A percentile compares a stretch with the other conserved stretches of the same genome.
These are phyloP conservation scores for Lerista edwardsae DNA, from an alignment of 2,797 vertebrate species.

Conservation along the genomic window DNA sequence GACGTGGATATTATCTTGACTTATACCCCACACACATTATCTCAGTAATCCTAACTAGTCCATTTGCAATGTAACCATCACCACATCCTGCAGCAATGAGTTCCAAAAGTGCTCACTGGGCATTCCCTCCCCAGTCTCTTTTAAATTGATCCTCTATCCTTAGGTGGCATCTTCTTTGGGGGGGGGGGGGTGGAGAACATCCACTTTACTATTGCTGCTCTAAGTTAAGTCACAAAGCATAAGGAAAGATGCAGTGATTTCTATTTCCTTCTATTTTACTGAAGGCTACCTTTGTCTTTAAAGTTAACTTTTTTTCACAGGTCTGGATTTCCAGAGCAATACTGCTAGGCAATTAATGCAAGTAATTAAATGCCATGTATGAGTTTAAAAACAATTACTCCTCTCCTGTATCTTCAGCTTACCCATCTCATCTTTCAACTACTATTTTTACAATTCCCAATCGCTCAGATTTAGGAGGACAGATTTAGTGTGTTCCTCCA, in stretches of 20 bases:
- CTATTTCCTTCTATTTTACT: background rate
- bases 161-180: background rate
- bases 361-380: conserved; percentile 49
- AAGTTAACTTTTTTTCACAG: conserved; percentile 13
- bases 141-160: background rate
- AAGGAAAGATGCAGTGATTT: conserved; percentile 15
- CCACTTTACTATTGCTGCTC: background rate
- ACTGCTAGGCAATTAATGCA: conserved; percentile 45
- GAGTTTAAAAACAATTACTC: conserved; percentile 57
- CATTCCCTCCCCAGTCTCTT: background rate
- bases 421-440: conserved; percentile 61
- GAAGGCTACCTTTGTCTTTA: background rate
- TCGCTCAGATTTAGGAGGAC: conserved; percentile 65
- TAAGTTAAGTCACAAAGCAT: conserved; percentile 17
- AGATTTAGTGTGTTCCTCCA: conserved; percentile 71
- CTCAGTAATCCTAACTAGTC: background rate
- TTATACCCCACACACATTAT: background rate
- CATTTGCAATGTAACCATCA: background rate
- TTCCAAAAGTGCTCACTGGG: background rate
- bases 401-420: conserved; percentile 50
- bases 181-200: background rate
- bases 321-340: conserved; percentile 28
- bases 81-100: background rate
- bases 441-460: conserved; percentile 61
- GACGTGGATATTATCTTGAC: background rate